phyloP scores from a whole-genome alignment of 2,113 vertebrate genomes.

The Heterochromis multidens region DNA sequence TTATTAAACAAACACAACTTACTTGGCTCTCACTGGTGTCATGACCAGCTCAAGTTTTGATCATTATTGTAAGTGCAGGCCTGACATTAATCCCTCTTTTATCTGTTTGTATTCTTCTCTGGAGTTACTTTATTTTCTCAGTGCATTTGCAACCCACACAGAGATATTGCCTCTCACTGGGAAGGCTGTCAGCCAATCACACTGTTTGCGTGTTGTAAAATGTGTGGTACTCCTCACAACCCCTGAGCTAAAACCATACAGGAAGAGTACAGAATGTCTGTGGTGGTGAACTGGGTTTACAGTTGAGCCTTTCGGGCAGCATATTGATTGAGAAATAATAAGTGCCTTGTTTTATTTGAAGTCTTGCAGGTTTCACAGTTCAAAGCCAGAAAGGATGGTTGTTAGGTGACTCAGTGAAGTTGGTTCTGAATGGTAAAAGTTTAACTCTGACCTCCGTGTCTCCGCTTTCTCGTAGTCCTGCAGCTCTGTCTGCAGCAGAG shows the following conservation, averaged over 20 bases:
- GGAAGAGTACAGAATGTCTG: slow-evolving; percentile 59
- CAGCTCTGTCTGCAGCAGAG: slow-evolving; percentile 94
- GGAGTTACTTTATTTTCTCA: slow-evolving; percentile 1
- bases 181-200: background rate
- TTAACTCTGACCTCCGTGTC: slow-evolving; percentile 45
- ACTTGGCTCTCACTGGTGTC: slow-evolving; percentile 1
- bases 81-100: slow-evolving; percentile 15
- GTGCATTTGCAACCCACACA: slow-evolving; percentile 29
- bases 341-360: slow-evolving; percentile 38
- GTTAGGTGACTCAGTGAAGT: slow-evolving; percentile 13
- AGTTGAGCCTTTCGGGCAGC: background rate
- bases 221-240: slow-evolving; percentile 17
- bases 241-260: slow-evolving; percentile 30
- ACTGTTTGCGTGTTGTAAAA: background rate
- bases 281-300: slow-evolving; percentile 25
- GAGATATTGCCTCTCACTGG: slow-evolving; percentile 10
- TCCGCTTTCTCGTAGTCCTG: slow-evolving; percentile 81
- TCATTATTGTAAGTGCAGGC: background rate
- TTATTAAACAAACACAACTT: slow-evolving; percentile 5
- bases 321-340: slow-evolving; percentile 37
- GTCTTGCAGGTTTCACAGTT: slow-evolving; percentile 19
- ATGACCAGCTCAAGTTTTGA: background rate
- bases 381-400: slow-evolving; percentile 6
- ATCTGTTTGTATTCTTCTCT: slow-evolving; percentile 4
- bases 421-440: background rate